Evolutionary conservation across 2,113 vertebrate species (phyloP).

Genomic region (Alaudala cheleensis): DNA sequence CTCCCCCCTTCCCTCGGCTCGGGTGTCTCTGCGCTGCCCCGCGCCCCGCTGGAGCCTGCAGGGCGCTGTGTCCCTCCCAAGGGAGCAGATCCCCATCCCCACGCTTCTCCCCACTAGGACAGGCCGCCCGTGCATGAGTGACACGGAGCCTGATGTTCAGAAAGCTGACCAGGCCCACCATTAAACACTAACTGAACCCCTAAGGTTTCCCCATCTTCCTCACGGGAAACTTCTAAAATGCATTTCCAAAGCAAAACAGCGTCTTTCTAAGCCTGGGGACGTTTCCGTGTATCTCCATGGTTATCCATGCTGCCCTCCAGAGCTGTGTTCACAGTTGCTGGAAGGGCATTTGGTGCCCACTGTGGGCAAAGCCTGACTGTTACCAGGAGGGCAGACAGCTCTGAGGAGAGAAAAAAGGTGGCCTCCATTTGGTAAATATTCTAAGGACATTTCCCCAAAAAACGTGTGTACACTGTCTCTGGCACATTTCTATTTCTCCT

Average conservation of each 20-base stretch:
- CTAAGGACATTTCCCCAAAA: neutral
- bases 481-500: neutral
- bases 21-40: neutral
- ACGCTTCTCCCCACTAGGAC: fast-evolving
- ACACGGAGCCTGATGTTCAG: neutral
- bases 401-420: neutral
- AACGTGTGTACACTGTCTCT: neutral
- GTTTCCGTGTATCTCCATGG: neutral
- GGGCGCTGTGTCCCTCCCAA: neutral
- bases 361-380: neutral
- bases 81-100: fast-evolving
- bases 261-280: fast-evolving
- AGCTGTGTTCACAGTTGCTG: neutral
- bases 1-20: fast-evolving
- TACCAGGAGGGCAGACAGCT: neutral
- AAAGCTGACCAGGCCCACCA: neutral
- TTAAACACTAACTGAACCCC: neutral
- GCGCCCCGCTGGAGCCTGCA: fast-evolving
- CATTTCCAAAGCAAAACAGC: neutral
- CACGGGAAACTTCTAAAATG: neutral
- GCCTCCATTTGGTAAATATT: neutral
- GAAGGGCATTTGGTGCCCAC: neutral
- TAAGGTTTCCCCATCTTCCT: neutral
- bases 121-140: fast-evolving
- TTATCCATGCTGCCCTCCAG: neutral